Evolutionary conservation across 1,140 invertebrate genomes (phyloP).

Genomic region (Calliphora vicina): DNA sequence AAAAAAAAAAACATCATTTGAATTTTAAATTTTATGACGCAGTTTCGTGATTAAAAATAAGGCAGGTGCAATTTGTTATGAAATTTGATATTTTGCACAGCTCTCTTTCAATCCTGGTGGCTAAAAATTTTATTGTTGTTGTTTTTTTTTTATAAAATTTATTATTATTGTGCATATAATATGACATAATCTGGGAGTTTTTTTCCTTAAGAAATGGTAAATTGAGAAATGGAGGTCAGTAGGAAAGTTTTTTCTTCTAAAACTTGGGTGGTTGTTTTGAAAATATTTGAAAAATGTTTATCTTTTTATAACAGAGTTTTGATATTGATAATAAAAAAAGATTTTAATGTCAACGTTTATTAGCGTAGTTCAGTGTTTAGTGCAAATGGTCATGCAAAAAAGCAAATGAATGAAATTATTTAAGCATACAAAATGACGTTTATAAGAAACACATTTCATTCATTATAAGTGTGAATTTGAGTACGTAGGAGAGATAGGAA

Average conservation of each 20-base stretch:
- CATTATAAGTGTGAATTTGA: no score
- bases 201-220: background rate
- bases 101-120: no score
- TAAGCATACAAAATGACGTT: no score
- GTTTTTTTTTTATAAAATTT: background rate
- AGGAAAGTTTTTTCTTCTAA: background rate
- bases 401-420: no score
- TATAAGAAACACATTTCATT: no score
- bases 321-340: no score
- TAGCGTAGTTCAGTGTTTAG: no score
- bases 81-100: background rate
- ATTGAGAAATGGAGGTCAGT: background rate
- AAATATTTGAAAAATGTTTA: background rate
- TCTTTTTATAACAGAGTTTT: no score
- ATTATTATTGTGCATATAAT: background rate
- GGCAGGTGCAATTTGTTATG: slow-evolving; percentile 16
- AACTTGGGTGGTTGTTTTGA: background rate
- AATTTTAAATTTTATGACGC: slow-evolving; percentile 26
- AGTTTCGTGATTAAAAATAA: slow-evolving; percentile 13
- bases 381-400: no score
- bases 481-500: no score
- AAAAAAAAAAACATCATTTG: slow-evolving; percentile 3
- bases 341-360: no score
- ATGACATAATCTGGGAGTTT: background rate
- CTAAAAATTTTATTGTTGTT: background rate